These are phyloP conservation scores for Caenorhabditis remanei DNA, from an alignment of 1,140 invertebrate species.

Conservation along the genomic window DNA sequence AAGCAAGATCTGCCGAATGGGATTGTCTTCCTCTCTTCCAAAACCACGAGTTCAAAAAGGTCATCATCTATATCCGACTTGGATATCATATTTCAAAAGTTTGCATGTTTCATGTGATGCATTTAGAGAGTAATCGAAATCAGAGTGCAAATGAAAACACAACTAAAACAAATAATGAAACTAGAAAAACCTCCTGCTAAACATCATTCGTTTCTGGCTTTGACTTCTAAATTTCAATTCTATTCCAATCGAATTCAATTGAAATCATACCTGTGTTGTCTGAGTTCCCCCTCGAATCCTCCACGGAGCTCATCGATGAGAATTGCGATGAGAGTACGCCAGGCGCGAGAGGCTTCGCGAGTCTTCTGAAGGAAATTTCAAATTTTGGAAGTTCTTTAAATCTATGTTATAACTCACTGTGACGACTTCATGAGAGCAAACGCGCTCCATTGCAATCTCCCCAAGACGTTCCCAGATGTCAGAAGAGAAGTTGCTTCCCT, in stretches of 20 bases:
- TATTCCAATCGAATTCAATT: background rate
- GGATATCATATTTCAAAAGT: constrained; percentile 13
- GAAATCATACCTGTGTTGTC: constrained; percentile 56
- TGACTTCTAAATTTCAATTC: constrained; percentile 6
- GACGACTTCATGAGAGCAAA: constrained; percentile 73
- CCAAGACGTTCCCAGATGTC: constrained; percentile 77
- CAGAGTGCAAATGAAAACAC: constrained; percentile 1
- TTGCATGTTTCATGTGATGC: constrained; percentile 5
- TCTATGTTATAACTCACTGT: constrained; percentile 64
- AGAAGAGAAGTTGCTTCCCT: constrained; percentile 70
- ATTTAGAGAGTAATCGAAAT: background rate
- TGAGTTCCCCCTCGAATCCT: constrained; percentile 67
- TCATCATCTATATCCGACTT: constrained; percentile 16
- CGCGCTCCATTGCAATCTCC: constrained; percentile 76
- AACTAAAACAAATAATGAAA: background rate
- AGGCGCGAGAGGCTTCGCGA: constrained; percentile 65
- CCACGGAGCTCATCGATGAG: constrained; percentile 65
- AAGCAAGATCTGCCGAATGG: background rate
- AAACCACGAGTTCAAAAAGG: constrained; percentile 17
- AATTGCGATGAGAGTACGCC: constrained; percentile 66
- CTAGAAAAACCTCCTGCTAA: constrained; percentile 41
- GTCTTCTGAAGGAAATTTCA: constrained; percentile 53
- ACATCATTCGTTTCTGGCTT: constrained; percentile 43
- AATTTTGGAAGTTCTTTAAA: constrained; percentile 20
- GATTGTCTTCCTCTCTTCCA: background rate